Evolutionary conservation across 2,113 vertebrate species (phyloP).

Genomic region (Megaceryle torquata): DNA sequence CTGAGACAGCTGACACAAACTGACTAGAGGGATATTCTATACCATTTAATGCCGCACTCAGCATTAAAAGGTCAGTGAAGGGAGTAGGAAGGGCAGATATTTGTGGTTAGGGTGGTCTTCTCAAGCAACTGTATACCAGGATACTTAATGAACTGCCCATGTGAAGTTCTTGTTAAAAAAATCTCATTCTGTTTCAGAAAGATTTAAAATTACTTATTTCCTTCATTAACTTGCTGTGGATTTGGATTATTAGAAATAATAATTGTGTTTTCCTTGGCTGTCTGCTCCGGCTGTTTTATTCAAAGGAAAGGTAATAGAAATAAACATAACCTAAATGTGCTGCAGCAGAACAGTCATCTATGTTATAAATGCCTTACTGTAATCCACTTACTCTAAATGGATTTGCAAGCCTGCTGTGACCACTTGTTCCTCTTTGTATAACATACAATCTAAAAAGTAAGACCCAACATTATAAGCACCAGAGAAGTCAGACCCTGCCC

Average conservation of each 20-base stretch:
- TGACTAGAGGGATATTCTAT: neutral
- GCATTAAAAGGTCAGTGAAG: neutral
- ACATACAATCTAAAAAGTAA: neutral
- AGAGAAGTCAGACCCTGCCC: neutral
- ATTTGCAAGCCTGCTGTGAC: neutral
- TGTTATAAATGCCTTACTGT: neutral
- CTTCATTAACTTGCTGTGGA: neutral
- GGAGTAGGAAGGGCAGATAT: neutral
- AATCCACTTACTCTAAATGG: constrained; percentile 14
- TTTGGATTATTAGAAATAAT: constrained; percentile 19
- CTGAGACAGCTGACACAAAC: neutral
- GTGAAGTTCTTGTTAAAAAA: neutral
- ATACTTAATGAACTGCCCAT: neutral
- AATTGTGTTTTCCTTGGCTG: neutral
- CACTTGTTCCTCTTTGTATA: neutral
- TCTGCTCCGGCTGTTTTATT: neutral
- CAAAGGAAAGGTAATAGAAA: neutral
- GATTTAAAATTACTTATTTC: neutral
- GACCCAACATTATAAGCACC: neutral
- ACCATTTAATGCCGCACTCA: neutral
- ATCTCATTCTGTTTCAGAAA: neutral
- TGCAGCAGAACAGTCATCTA: neutral
- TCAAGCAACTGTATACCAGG: neutral
- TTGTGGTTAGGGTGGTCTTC: neutral
- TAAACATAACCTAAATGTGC: neutral